Conservation (phyloP, 1,140 invertebrate genomes). For the Magallana ariakensis region DNA sequence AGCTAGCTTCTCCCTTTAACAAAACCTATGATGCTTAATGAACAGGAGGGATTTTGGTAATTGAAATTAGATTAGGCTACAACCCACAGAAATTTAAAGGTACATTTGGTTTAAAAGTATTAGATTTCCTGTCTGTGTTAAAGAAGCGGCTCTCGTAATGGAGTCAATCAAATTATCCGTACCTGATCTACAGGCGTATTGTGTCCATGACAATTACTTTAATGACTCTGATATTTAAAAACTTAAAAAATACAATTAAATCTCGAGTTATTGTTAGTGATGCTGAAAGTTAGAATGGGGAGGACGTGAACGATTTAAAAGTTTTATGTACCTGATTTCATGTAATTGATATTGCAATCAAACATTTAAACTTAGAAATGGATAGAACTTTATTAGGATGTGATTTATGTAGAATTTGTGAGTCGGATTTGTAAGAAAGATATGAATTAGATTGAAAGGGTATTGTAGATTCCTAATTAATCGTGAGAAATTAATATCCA, state of each 20-base stretch:
- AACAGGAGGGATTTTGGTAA: neutral
- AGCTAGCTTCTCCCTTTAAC: no score
- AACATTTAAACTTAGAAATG: no score
- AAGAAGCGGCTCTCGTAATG: conserved; percentile 1
- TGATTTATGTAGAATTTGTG: no score
- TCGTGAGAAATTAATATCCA: no score
- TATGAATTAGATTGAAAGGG: no score
- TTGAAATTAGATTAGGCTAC: neutral
- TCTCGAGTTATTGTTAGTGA: conserved; percentile 1
- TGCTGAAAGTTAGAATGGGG: conserved; percentile 15
- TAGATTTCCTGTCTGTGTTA: neutral
- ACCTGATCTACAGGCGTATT: neutral
- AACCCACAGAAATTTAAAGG: conserved; percentile 17
- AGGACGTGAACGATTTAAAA: neutral
- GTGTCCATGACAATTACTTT: neutral
- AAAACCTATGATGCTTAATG: no score
- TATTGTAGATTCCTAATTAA: no score
- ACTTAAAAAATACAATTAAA: conserved; percentile 5
- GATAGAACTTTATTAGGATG: no score
- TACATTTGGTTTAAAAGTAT: neutral
- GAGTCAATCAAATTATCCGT: conserved; percentile 14
- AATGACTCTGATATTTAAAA: conserved; percentile 29
- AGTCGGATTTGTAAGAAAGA: no score
- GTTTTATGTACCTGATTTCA: neutral
- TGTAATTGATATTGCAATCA: no score